Base-by-base conservation (phyloP, 2,113 vertebrate species). In the Centropristis striata region DNA sequence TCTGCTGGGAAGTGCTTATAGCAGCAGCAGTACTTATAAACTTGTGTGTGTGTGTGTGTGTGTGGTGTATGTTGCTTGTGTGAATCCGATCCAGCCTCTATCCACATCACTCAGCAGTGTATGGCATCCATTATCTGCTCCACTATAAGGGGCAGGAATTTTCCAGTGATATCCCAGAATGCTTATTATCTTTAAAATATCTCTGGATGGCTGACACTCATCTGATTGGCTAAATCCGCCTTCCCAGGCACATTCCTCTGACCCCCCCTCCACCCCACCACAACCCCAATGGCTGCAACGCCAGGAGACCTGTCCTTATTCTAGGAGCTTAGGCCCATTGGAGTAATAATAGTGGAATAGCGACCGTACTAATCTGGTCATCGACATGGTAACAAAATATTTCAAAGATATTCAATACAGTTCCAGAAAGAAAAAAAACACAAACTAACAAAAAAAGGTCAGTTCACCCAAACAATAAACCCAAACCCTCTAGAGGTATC, bases 141-240 rank as follows among this genome's bases (percentile, higher is more conserved):
- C 75, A 65, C 77, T 85, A 81, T 82, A 88, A 89, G 88, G 79
- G 69, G 66, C 85, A 85, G 80, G 88, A 89, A 90, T 92, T 89
- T 91, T 92, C 78, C 75, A 75, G 67, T 88, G 86, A 93, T 91
- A 91, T 90, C 87, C 78, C 79, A 77, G 86, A 88, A 92, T 89
- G 78, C 72, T 71, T 79, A 81, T 90, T 92, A 93, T 94, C 90
- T 89, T n/a, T 82, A 41, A 89, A 91, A 92, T 86, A 94, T 94
- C 89, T 88, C 14, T 78, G 83, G 88, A 83, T 78, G 79, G 81
- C 81, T 88, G 90, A 90, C 92, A 82, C 85, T 86, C 87, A 91
- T 92, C 91, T 89, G 92, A 94, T 95, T 90, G 85, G 89, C 81
- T 83, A 76, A 91, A 91, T 85, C 84, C 68, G 76, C 81, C 53